Evolutionary conservation across 2,888 invertebrate genomes (phyloP), one percentile per base, ranked within the genome.

Genomic region (Chromoteleia sp.): DNA sequence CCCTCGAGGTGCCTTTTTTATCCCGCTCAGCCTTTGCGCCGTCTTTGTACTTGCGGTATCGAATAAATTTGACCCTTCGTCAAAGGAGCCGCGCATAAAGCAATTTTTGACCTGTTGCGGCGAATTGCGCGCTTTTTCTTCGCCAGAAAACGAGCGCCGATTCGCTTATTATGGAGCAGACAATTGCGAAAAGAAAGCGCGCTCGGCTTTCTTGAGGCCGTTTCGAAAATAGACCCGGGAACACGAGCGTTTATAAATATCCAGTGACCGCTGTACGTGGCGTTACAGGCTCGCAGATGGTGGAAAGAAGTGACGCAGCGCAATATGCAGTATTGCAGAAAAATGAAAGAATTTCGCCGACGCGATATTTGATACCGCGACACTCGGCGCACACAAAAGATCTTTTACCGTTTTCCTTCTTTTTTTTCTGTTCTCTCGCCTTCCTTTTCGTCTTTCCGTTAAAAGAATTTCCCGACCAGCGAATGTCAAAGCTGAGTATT

Each of bases 181-280:
- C 41, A 63, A 43, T 52, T 39, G 33, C 25, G 36, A 45, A 56
- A 63, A 68, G 33, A 74, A 65, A 48, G 17, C 19, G 5, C 29
- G 19, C 65, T 19, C 30, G 21, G 25, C 7, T 75, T 71, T 73
- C 74, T 59, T 14, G 54, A 45, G 54, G 36, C 36, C 43, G 54
- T 3, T 6, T 30, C 65, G 54, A 54, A 81, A 80, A 80, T 80
- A 80, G 75, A 75, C 45, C 21, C 50, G 10, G 25, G 70, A 75
- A 80, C 58, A 61, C 48, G 56, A 74, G 56, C 68, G 65, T 75
- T 75, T 73, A 70, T 75, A 70, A 80, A 75, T 75, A 80, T 67
- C 75, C 63, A 71, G 67, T 43, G 73, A 41, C 59, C 59, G 54
- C 17, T 43, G 70, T 71, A 58, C 78, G 78, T 12, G 36, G 29